Base-by-base conservation (phyloP, 1,140 invertebrate genomes). In the Babylonia areolata region DNA sequence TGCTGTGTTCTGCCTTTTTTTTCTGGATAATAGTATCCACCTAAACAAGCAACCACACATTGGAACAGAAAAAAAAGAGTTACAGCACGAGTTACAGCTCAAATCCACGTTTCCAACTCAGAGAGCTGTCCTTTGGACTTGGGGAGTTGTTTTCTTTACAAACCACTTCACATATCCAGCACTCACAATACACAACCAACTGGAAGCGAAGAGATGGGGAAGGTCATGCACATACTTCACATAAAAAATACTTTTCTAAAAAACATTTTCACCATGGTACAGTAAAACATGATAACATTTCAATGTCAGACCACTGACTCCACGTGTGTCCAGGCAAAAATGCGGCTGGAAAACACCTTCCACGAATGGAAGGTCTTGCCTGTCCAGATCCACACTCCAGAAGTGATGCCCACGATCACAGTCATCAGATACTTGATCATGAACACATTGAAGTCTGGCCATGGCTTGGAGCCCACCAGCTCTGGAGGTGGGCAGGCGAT, bases 341-440 rank as follows among this genome's bases (percentile, higher is more conserved):
- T 88, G 23, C 88, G 88, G 35, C 87, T 80, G 71, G 92, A 94
- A 81, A 99, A 98, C 90, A 97, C 96, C 92, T 96, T 96, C 98
- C 98, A 99, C 87, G 97, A 98, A 75, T 96, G 96, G 89, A 99
- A 95, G 0, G 99, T 99, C 95, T 99, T 99, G 58, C 97, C 97
- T 20, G 98, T 99, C 97, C 98, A 99, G 54, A 99, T 97, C 98
- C 98, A 99, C 87, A 99, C 97, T 88, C 97, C 98, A 5, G 98
- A 99, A 0, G 98, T 99, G 54, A 99, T 98, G 2, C 98, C 98
- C n/a, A 99, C 98, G 83, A 99, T 97, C 95, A 99, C 97, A n/a
- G 97, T 97, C 97, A 98, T 98, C 81, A 99, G 95, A 95, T 99
- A 99, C 93, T 99, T 99, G 81, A 98, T 97, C 97, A 99, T 98